Conservation (phyloP, 2,797 vertebrate species). For the Anniella stebbinsi region DNA sequence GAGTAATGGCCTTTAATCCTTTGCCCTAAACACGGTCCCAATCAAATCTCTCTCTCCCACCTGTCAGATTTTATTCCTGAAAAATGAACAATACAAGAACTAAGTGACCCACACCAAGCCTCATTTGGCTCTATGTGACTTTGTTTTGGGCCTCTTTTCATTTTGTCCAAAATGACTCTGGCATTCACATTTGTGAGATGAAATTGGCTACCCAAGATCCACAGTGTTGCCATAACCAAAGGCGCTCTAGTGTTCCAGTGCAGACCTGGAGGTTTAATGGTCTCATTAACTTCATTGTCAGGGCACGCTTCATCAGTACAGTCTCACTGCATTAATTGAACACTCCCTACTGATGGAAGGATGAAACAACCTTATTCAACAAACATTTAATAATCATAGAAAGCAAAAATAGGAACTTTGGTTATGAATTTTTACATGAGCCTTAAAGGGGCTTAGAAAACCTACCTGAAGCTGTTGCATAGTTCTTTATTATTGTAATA, state of each 20-base stretch:
- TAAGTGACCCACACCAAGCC: background rate
- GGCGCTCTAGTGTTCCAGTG: no score
- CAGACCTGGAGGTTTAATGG: background rate
- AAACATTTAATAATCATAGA: background rate
- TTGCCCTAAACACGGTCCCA: background rate
- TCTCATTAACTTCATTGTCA: background rate
- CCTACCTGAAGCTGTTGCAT: background rate
- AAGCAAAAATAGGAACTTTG: background rate
- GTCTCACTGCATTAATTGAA: background rate
- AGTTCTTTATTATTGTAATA: conserved; percentile 20
- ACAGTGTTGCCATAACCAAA: background rate
- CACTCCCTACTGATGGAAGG: background rate
- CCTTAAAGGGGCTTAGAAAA: background rate
- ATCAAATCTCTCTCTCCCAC: background rate
- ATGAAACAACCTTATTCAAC: background rate
- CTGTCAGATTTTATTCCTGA: background rate
- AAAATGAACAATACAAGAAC: background rate
- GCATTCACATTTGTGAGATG: background rate
- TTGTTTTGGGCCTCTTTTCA: background rate
- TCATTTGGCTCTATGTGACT: background rate
- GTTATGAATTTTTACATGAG: background rate
- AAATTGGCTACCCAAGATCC: background rate
- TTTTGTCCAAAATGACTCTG: background rate
- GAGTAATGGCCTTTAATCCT: background rate
- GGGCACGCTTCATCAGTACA: background rate